Conservation (phyloP, 2,888 invertebrate genomes). For the Sphinx pinastri region DNA sequence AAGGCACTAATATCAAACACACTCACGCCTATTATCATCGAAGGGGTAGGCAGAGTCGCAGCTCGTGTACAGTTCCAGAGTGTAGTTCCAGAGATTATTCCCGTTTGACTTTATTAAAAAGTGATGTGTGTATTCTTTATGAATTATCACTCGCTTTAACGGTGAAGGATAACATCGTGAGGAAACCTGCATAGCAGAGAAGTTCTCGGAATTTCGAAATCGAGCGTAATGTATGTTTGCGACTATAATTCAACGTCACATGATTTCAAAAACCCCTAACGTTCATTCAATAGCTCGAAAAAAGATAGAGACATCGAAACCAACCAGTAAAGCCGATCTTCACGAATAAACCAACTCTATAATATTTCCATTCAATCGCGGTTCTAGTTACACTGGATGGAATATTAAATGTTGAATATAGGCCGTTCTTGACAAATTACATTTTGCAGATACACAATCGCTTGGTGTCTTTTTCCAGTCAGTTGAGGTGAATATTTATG, state of each 20-base stretch:
- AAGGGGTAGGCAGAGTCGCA: too few relatives aligned
- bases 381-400: background rate
- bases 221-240: background rate
- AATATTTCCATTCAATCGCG: background rate
- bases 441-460: conserved; percentile 14
- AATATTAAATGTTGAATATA: conserved; percentile 7
- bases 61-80: too few relatives aligned
- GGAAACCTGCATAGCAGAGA: too few relatives aligned
- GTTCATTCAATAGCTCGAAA: background rate
- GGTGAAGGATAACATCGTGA: too few relatives aligned
- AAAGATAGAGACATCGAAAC: background rate
- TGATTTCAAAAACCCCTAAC: background rate
- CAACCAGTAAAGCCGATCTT: background rate
- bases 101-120: too few relatives aligned
- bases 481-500: background rate
- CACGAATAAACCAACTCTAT: background rate
- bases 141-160: too few relatives aligned
- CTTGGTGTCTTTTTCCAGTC: background rate
- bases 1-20: too few relatives aligned
- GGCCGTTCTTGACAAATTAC: conserved; percentile 13
- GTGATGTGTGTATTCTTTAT: too few relatives aligned
- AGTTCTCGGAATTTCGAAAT: too few relatives aligned
- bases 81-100: too few relatives aligned
- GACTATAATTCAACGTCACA: background rate
- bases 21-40: too few relatives aligned